Conservation (phyloP, 2,888 invertebrate species). For the Biston betularia region DNA sequence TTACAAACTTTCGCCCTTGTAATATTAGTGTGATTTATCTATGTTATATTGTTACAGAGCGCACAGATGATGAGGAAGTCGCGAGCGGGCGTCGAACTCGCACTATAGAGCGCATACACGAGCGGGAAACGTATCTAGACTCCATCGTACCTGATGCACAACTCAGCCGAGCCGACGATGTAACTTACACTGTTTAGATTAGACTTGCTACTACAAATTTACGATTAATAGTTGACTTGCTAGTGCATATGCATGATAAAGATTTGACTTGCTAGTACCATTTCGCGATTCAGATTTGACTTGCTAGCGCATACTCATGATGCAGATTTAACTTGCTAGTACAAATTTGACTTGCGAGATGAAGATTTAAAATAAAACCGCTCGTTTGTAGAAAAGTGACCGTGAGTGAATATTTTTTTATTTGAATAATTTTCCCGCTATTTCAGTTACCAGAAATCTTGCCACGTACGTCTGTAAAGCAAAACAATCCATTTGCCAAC, state of each 20-base stretch:
- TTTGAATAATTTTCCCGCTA: too few species aligned
- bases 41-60: slow-evolving; percentile 60
- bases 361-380: too few species aligned
- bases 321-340: neutral
- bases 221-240: too few species aligned
- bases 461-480: slow-evolving; percentile 63
- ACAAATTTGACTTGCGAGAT: neutral
- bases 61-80: slow-evolving; percentile 78
- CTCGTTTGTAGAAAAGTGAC: too few species aligned
- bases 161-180: slow-evolving; percentile 58
- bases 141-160: slow-evolving; percentile 63
- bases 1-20: too few species aligned
- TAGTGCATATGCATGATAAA: too few species aligned
- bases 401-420: too few species aligned
- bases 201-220: too few species aligned
- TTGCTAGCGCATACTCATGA: too few species aligned
- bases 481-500: slow-evolving; percentile 71
- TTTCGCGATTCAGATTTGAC: too few species aligned
- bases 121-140: slow-evolving; percentile 68
- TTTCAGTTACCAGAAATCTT: slow-evolving; percentile 76
- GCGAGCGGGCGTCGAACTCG: slow-evolving; percentile 58
- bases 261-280: too few species aligned
- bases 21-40: too few species aligned
- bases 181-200: slow-evolving; percentile 40
- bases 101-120: slow-evolving; percentile 76